Percentiles rank a stretch among this genome's conserved stretches.
These are phyloP conservation scores for Rhynchomys soricoides DNA, from an alignment of 2,113 vertebrate genomes.

Conservation along the genomic window DNA sequence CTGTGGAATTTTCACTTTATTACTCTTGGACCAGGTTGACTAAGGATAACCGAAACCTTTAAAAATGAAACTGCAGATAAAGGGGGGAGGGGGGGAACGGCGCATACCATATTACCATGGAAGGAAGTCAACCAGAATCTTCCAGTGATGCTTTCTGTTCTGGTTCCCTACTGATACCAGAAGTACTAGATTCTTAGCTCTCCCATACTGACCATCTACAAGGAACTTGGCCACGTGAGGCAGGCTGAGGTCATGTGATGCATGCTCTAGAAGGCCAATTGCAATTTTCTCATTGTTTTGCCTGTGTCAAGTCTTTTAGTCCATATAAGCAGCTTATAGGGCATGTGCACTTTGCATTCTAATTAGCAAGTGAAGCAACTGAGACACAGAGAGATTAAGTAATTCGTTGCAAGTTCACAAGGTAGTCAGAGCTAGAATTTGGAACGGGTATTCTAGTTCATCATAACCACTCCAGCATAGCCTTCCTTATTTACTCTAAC, in stretches of 20 bases:
- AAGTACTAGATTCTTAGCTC: neutral
- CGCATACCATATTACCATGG: neutral
- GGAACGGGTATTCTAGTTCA: neutral
- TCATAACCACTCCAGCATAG: neutral
- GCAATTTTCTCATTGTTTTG: neutral
- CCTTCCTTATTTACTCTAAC: neutral
- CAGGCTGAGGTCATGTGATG: neutral
- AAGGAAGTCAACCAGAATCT: neutral
- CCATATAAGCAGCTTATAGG: neutral
- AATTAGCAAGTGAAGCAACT: neutral
- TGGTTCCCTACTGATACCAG: neutral
- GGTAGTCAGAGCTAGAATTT: neutral
- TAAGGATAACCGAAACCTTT: neutral
- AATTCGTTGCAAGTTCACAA: neutral
- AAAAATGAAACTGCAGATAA: neutral
- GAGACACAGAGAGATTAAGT: neutral
- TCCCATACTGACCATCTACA: neutral
- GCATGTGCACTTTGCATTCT: neutral
- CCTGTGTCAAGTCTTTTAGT: neutral
- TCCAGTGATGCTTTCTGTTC: conserved; percentile 50
- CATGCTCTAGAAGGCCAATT: neutral
- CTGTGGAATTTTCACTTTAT: neutral
- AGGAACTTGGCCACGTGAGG: neutral
- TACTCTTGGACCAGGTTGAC: neutral
- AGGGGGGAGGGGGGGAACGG: no score